These are phyloP conservation scores for Poeciliopsis turrubarensis DNA, from an alignment of 2,113 vertebrate genomes.

Conservation along the genomic window DNA sequence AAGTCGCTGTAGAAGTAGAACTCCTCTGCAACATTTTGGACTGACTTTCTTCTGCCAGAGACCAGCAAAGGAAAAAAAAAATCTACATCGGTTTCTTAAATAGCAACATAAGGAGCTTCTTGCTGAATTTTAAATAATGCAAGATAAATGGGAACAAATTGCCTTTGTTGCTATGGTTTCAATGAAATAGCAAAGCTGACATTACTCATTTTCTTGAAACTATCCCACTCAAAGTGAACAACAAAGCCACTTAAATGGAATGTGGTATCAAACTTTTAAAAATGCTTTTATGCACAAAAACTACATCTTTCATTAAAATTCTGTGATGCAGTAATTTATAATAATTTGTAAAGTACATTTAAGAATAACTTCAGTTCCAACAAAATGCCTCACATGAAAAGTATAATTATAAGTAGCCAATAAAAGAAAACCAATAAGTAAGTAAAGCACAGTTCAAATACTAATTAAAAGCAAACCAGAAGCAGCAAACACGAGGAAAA, in stretches of 20 bases:
- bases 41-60: constrained; percentile 24
- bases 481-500: neutral
- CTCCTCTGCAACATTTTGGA: constrained; percentile 22
- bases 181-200: too few relatives aligned
- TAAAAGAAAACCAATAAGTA: neutral
- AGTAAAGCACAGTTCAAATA: neutral
- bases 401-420: neutral
- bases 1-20: constrained; percentile 51
- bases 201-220: too few relatives aligned
- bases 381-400: neutral
- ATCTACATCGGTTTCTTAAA: neutral
- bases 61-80: neutral
- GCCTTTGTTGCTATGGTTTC: neutral
- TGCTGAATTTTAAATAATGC: constrained; percentile 47
- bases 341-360: neutral
- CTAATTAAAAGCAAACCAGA: neutral
- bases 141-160: neutral
- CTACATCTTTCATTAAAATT: neutral
- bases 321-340: neutral
- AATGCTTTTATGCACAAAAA: neutral
- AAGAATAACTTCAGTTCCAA: neutral
- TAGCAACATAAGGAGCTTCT: constrained; percentile 63
- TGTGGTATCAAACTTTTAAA: neutral
- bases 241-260: neutral
- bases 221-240: too few relatives aligned